phyloP scores from a whole-genome alignment of 2,797 vertebrate genomes.

The Hapalemur alaotrensis region DNA sequence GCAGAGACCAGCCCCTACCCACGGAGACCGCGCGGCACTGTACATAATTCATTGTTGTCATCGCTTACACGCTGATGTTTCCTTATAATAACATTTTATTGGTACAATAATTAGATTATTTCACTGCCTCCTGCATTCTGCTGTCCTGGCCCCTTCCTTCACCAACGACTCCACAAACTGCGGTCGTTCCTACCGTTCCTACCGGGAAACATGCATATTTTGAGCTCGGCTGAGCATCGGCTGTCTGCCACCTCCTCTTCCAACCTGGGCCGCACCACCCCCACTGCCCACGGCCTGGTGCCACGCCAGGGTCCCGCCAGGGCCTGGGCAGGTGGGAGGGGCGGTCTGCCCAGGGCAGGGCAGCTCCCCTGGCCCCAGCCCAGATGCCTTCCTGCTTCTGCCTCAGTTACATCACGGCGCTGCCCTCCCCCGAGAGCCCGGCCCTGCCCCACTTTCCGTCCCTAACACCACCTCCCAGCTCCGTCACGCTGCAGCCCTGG shows the following conservation, averaged over 20 bases:
- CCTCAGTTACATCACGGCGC: neutral
- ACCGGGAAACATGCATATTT: neutral
- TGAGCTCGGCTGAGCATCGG: neutral
- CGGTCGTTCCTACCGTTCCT: neutral
- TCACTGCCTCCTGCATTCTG: constrained; percentile 36
- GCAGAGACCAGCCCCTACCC: neutral
- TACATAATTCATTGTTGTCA: neutral
- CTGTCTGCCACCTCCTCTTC: neutral
- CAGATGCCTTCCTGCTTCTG: neutral
- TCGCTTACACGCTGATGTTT: neutral
- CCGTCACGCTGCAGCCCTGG: neutral
- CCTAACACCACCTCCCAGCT: neutral
- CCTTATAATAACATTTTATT: constrained; percentile 4
- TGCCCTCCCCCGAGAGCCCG: neutral
- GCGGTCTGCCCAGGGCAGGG: neutral
- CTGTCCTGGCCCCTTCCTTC: neutral
- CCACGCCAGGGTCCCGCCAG: accelerated
- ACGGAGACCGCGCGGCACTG: neutral
- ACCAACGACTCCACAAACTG: neutral
- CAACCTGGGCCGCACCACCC: accelerated
- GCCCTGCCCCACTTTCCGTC: constrained; percentile 41
- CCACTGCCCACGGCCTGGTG: no score
- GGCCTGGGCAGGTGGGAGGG: accelerated
- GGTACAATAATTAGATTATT: constrained; percentile 53
- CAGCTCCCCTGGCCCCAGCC: no score